These are phyloP conservation scores for Zelostemma sp. DNA, from an alignment of 1,140 invertebrate genomes.

Conservation along the genomic window DNA sequence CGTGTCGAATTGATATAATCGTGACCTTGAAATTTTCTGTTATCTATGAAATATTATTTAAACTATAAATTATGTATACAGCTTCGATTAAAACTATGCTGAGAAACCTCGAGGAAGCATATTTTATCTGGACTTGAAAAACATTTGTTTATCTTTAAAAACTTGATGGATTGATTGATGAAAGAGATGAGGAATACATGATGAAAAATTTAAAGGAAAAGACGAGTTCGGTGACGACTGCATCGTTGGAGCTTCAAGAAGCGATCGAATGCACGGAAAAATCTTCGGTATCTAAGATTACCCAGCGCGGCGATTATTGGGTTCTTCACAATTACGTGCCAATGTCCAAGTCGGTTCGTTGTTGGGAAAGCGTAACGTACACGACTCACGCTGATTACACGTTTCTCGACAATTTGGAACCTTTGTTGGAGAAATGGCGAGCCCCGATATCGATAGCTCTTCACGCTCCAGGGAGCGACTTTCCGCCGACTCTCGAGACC, in stretches of 20 bases:
- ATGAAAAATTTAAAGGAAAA: too few species aligned
- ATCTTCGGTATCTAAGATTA: slow-evolving; percentile 73
- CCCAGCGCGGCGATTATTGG: slow-evolving; percentile 90
- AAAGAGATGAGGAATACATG: too few species aligned
- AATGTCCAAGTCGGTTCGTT: slow-evolving; percentile 67
- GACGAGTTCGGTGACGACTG: slow-evolving; percentile 13
- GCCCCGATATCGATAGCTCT: slow-evolving; percentile 80
- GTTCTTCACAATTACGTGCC: slow-evolving; percentile 89
- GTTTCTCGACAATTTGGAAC: slow-evolving; percentile 90
- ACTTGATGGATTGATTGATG: too few species aligned
- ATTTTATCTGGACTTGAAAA: too few species aligned
- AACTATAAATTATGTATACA: too few species aligned
- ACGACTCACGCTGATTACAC: slow-evolving; percentile 93
- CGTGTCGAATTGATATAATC: too few species aligned
- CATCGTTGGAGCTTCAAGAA: slow-evolving; percentile 62
- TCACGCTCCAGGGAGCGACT: slow-evolving; percentile 77
- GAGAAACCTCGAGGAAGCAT: too few species aligned
- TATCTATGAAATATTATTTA: too few species aligned
- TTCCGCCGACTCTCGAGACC: slow-evolving; percentile 70
- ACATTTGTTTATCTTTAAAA: too few species aligned
- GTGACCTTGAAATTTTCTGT: too few species aligned
- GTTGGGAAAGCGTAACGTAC: slow-evolving; percentile 90
- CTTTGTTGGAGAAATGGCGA: slow-evolving; percentile 80
- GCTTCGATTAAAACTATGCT: too few species aligned
- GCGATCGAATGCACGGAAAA: slow-evolving; percentile 77